Base-by-base conservation (phyloP, 1,140 invertebrate genomes). In the Drosophila suzukii region DNA sequence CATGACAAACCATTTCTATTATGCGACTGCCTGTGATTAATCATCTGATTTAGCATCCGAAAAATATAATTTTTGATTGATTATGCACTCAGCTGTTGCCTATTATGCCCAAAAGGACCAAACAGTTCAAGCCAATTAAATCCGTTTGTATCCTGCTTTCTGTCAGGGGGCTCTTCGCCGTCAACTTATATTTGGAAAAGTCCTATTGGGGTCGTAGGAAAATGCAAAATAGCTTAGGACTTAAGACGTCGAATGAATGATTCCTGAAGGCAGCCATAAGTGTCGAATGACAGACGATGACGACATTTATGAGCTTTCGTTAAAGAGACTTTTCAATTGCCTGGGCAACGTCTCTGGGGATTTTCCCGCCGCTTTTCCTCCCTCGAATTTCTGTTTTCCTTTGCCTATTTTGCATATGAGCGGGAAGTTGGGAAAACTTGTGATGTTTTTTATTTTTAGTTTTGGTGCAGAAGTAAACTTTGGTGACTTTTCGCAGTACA, bases 41-140 rank as follows among this genome's bases (percentile, higher is more conserved):
- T 71, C 67, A 71, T 57, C 39, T 56, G 27, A 71, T 58, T 71
- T 71, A 36, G 36, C 65, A 47, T 7, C 6, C 51, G 12, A 36
- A 71, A 50, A 41, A 27, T 57, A 32, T 55, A 50, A 71, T 58
- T 71, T 43, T 30, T 71, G 67, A 71, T 71, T 71, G 65, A 71
- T 71, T 71, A 17, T 51, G 36, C n/a, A 12, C 32, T 50, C 65
- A 50, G 66, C 67, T 71, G 66, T 71, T 71, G 65, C 51, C 43
- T 36, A 43, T 43, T 30, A 39, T 32, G 17, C 27, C n/a, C 11
- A 50, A 17, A 34, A 34, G 46, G n/a, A 27, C 27, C 34, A 11
- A 47, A 34, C 53, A 71, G 67, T 71, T 71, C 66, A 58, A 39
- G 67, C 65, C 67, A 71, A 71, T 71, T 71, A 71, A 71, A 50